A percentile compares a stretch with the other conserved stretches of the same genome.
These are phyloP conservation scores for Oncopeltus fasciatus DNA, from an alignment of 1,140 invertebrate species.

Conservation along the genomic window DNA sequence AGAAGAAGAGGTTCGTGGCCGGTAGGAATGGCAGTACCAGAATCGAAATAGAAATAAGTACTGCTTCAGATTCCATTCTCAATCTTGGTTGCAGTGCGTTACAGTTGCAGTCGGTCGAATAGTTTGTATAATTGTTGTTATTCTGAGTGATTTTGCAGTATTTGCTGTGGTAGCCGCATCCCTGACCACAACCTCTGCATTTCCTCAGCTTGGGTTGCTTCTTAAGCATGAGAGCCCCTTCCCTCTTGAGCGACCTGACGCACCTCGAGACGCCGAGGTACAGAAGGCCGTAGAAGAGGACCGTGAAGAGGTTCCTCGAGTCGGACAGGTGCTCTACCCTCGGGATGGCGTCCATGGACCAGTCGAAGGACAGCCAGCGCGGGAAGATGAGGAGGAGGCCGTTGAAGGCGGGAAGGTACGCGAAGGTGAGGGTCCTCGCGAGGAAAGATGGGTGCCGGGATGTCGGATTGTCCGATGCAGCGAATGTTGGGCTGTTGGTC, in stretches of 20 bases:
- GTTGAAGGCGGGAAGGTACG: slow-evolving; percentile 77
- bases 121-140: slow-evolving; percentile 31
- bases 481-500: slow-evolving; percentile 56
- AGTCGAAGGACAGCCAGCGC: slow-evolving; percentile 75
- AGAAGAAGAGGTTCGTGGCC: slow-evolving; percentile 85
- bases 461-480: slow-evolving; percentile 79
- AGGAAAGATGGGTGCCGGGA: slow-evolving; percentile 55
- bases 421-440: slow-evolving; percentile 66
- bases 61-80: slow-evolving; percentile 9
- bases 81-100: background rate
- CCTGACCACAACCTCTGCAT: slow-evolving; percentile 9
- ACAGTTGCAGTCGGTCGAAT: background rate
- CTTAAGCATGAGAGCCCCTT: background rate
- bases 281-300: slow-evolving; percentile 43
- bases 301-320: slow-evolving; percentile 52
- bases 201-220: background rate
- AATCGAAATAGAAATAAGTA: slow-evolving; percentile 41
- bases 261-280: slow-evolving; percentile 11
- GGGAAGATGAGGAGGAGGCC: slow-evolving; percentile 69
- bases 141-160: slow-evolving; percentile 30
- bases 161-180: slow-evolving; percentile 12
- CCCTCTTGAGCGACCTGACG: background rate
- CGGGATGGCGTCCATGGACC: slow-evolving; percentile 88
- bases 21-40: slow-evolving; percentile 83
- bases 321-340: slow-evolving; percentile 58